Base-by-base conservation (phyloP, 2,797 vertebrate genomes). In the Champsocephalus gunnari region DNA sequence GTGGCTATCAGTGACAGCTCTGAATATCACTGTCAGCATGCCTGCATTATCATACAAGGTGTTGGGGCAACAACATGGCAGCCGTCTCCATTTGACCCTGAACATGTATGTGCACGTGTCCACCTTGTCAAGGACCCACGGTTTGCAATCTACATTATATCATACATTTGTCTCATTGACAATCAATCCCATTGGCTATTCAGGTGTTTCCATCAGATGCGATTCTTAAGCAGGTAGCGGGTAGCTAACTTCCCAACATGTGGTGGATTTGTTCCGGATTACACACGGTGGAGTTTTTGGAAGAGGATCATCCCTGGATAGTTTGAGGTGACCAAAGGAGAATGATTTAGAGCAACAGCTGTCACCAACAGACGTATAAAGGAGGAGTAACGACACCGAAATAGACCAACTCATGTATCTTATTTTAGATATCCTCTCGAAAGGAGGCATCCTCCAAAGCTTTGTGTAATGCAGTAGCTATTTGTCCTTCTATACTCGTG, bases 291-390 rank as follows among this genome's bases (percentile, higher is more conserved):
- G 53, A 5, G 45, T 72, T 16, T 60, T 9, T 19, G 63, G 48
- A 55, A 50, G 51, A 49, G 62, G 74, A 62, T 81, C 75, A 81
- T 59, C 16, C 66, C 63, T 63, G 66, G 64, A 65, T 53, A 71
- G 83, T 13, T 34, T 59, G 77, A 66, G 71, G 47, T 78, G 86
- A 83, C 73, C 56, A 21, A 63, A 49, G 41, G 62, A 71, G 71
- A 59, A 76, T 74, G 82, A 89, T 87, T 88, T 87, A 84, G 61
- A 82, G 66, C 64, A 70, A 63, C 85, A 89, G 88, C 87, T 91
- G 88, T 87, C 86, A 79, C 57, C 60, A 2, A 17, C 71, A 74
- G 41, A 79, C 55, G 3, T 4, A 17, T 58, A 67, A 77, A 78
- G 78, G 73, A 75, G 86, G 65, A 41, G 69, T 63, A 49, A 66